phyloP scores from a whole-genome alignment of 2,113 vertebrate genomes.

The Calypte anna region DNA sequence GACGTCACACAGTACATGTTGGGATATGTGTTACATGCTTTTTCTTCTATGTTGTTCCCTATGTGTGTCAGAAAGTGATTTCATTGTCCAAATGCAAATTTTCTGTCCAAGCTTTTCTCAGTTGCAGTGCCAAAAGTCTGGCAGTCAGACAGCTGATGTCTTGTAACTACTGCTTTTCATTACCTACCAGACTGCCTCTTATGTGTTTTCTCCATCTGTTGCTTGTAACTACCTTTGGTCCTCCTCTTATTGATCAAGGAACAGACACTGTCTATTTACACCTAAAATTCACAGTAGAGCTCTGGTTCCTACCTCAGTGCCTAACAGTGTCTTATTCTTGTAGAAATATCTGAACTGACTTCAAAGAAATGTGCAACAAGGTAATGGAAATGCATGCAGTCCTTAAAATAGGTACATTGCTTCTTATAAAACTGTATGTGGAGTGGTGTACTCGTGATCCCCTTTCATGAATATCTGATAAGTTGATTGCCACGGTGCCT shows the following conservation, averaged over 20 bases:
- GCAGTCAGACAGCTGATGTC: not conserved
- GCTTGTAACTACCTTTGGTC: not conserved
- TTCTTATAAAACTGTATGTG: not conserved
- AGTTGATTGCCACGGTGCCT: not conserved
- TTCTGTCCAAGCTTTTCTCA: not conserved
- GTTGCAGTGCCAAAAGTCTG: not conserved
- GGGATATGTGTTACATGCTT: not conserved
- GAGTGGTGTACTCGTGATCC: not conserved
- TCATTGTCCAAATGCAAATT: not conserved
- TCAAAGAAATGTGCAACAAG: not conserved
- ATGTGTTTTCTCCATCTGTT: not conserved
- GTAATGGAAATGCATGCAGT: not conserved
- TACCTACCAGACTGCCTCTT: not conserved
- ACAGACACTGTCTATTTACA: not conserved
- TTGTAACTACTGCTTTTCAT: not conserved
- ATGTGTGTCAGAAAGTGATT: not conserved
- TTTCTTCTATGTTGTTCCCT: not conserved
- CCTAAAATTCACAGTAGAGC: not conserved
- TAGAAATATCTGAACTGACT: not conserved
- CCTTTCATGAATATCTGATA: not conserved
- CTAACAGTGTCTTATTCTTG: not conserved
- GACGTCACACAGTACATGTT: not conserved
- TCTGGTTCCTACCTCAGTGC: not conserved
- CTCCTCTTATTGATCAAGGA: not conserved
- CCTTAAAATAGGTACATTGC: not conserved